Evolutionary conservation across 2,888 invertebrate species (phyloP), one percentile per base, ranked within the genome.

Genomic region (Zaprionus obscuricornis): DNA sequence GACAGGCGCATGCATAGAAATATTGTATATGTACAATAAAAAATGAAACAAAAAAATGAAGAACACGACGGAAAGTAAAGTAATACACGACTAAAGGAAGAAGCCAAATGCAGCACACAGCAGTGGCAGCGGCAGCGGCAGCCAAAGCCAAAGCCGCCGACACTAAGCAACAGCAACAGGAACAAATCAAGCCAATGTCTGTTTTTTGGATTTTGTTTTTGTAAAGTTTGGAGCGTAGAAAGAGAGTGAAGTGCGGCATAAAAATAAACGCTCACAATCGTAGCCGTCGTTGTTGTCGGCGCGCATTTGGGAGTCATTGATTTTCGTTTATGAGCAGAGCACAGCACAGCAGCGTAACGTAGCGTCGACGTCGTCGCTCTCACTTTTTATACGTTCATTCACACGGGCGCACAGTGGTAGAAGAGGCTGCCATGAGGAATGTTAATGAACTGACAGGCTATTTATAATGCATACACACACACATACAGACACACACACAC

Each of bases 351-450:
- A n/a, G n/a, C n/a, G n/a, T n/a, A n/a, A n/a, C n/a, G n/a, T n/a
- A n/a, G 40, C 22, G 18, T 11, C 36, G 20, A 57, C 66, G 56
- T 33, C 64, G 27, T 3, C 27, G 77, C 77, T 78, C 77, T 78
- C 85, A 78, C 77, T 78, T 78, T 78, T 78, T 81, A 84, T 84
- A 81, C 85, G 77, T 78, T 84, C 77, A 78, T 78, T 78, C 77
- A 78, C 77, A 84, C 82, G 78, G n/a, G 52, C 36, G 77, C 65
- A 77, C 84, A 64, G 77, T 77, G 77, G 58, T n/a, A n/a, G n/a
- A n/a, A n/a, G n/a, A n/a, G n/a, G n/a, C n/a, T n/a, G n/a, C n/a
- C n/a, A n/a, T n/a, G n/a, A n/a, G n/a, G n/a, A n/a, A n/a, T n/a
- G n/a, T n/a, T n/a, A n/a, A n/a, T n/a, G 20, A 26, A 33, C 4